Base-by-base conservation (phyloP, 2,797 vertebrate genomes). In the Ammospiza maritima region DNA sequence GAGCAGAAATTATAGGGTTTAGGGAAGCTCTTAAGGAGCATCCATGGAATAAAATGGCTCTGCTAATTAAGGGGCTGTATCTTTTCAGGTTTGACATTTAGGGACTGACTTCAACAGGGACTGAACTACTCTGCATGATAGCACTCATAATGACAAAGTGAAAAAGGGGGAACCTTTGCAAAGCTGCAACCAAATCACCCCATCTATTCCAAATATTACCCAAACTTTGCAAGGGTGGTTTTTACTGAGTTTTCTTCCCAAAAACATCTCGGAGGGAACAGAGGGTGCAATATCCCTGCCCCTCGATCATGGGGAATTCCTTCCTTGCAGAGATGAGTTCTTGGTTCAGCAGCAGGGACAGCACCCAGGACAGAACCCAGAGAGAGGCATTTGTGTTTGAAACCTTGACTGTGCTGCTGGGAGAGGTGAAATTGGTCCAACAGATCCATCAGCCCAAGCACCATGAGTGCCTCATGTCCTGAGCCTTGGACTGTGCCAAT, bases 1-100 rank as follows among this genome's bases (percentile, higher is more conserved):
- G 94, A 96, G 93, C 89, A 96, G 94, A 96, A 97, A 97, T 96
- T 97, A 97, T 85, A 69, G 87, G 93, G 85, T 86, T 89, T 96
- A 95, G 75, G 85, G 51, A 94, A 69, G 77, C 76, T 94, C 82
- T 65, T 79, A 95, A 96, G 95, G 79, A 84, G 50, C 62, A 95
- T 91, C 75, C 38, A 42, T 21, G 67, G 91, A 94, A 96, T 95
- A 94, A 97, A 90, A 88, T 74, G 48, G 81, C 50, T 57, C 70
- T 62, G 73, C 76, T 94, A 94, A 97, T 93, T 89, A 96, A 95
- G 90, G 69, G 79, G 64, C 85, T 92, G 90, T 73, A 70, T 85
- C 89, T 91, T 94, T 77, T 89, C 61, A 82, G 74, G 60, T 95
- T 87, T 92, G 93, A 96, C 96, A 96, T 94, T 94, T 95, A 94